Evolutionary conservation across 2,888 invertebrate genomes (phyloP).

Genomic region (Synergus itoensis): DNA sequence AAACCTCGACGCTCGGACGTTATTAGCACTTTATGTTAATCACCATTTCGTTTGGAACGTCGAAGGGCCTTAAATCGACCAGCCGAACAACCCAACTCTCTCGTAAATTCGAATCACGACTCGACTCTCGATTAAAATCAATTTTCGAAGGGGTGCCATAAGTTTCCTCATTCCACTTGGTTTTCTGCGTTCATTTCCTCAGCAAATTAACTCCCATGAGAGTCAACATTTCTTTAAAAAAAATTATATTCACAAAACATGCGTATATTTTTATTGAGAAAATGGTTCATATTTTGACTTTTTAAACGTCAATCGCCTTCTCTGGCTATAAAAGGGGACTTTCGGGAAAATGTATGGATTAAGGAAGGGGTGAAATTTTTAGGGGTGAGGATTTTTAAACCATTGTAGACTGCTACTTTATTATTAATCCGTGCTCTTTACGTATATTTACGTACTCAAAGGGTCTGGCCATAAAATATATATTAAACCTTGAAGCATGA

Average conservation of each 20-base stretch:
- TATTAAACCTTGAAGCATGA: slow-evolving; percentile 72
- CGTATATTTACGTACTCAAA: slow-evolving; percentile 57
- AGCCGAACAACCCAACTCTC: slow-evolving; percentile 66
- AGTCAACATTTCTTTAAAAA: background rate
- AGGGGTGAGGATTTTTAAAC: slow-evolving; percentile 42
- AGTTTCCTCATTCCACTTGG: slow-evolving; percentile 4
- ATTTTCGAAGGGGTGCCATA: slow-evolving; percentile 60
- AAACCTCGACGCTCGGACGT: slow-evolving; percentile 70
- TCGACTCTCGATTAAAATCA: slow-evolving; percentile 72
- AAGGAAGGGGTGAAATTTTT: background rate
- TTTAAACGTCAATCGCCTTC: background rate
- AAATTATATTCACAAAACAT: background rate
- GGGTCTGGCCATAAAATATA: slow-evolving; percentile 71
- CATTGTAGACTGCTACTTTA: slow-evolving; percentile 55
- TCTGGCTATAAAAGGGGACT: background rate
- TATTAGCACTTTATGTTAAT: slow-evolving; percentile 78
- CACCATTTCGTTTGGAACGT: slow-evolving; percentile 70
- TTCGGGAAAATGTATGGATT: background rate
- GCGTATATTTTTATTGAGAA: background rate
- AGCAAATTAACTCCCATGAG: background rate
- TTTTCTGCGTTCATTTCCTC: slow-evolving; percentile 4
- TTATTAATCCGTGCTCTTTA: slow-evolving; percentile 60
- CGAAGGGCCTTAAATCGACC: slow-evolving; percentile 72
- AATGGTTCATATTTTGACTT: background rate
- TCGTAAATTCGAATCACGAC: slow-evolving; percentile 72